A percentile compares a stretch with the other conserved stretches of the same genome.
Conservation (phyloP, 2,113 vertebrate genomes). For the Gymnarchus niloticus region DNA sequence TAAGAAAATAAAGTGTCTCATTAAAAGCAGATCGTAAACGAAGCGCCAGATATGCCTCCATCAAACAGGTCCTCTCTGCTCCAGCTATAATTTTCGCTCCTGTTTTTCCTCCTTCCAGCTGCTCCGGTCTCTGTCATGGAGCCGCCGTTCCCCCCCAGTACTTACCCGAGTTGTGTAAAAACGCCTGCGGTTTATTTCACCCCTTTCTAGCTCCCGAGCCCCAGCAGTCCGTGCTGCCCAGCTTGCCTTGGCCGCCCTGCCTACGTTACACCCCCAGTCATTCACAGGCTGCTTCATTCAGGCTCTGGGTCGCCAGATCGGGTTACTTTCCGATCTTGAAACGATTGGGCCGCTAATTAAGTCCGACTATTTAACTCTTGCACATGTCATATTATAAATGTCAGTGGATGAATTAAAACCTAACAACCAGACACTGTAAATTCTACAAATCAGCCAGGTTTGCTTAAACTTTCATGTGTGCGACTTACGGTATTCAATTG, state of each 20-base stretch:
- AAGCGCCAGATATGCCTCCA: not conserved
- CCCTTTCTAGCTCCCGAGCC: not conserved
- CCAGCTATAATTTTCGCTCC: not conserved
- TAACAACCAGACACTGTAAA: not conserved
- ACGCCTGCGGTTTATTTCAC: not conserved
- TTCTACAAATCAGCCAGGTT: too few species aligned
- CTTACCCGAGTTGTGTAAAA: not conserved
- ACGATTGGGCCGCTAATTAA: not conserved
- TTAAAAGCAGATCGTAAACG: not conserved
- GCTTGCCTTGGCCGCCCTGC: not conserved
- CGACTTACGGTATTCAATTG: too few species aligned
- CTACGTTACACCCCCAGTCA: not conserved
- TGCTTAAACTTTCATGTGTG: too few species aligned
- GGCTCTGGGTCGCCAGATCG: not conserved
- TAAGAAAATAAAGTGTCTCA: not conserved
- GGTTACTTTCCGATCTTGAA: not conserved
- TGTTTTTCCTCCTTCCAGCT: not conserved
- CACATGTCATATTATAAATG: not conserved
- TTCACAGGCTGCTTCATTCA: not conserved
- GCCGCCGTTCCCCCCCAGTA: not conserved
- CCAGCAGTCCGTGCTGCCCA: not conserved
- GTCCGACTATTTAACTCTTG: not conserved
- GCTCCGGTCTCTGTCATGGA: not conserved
- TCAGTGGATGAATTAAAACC: not conserved
- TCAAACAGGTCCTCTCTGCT: not conserved